Evolutionary conservation across 2,113 vertebrate genomes (phyloP).

Genomic region (Potamarius usumacintae): DNA sequence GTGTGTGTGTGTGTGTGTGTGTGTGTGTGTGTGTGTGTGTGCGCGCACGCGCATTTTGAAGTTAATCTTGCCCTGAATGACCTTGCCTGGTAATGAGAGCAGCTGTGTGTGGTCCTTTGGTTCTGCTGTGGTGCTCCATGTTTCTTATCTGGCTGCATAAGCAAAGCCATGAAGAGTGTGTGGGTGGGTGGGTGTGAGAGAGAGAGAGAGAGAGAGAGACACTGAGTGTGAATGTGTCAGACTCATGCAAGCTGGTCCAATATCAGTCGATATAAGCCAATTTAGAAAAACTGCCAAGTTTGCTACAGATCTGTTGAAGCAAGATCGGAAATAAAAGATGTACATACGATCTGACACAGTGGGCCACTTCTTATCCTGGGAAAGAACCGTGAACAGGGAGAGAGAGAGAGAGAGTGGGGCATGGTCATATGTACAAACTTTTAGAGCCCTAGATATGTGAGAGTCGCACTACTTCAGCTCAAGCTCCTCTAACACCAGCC

Average conservation of each 20-base stretch:
- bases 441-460: neutral
- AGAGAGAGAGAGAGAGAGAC: neutral
- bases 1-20: constrained; percentile 16
- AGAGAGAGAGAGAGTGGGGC: neutral
- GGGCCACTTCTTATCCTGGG: constrained; percentile 69
- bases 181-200: neutral
- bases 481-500: neutral
- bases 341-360: constrained; percentile 73
- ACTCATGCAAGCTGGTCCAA: constrained; percentile 70
- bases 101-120: constrained; percentile 35
- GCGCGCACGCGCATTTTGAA: neutral
- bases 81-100: constrained; percentile 57
- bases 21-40: neutral
- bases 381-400: constrained; percentile 37
- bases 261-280: constrained; percentile 77
- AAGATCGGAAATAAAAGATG: constrained; percentile 75
- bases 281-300: constrained; percentile 79
- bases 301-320: constrained; percentile 74
- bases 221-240: constrained; percentile 11
- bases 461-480: neutral
- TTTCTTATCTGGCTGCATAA: constrained; percentile 63
- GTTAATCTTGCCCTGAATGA: constrained; percentile 45
- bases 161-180: neutral
- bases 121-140: constrained; percentile 40
- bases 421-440: too few species aligned